Percentiles rank a stretch among this genome's conserved stretches.
Conservation (phyloP, 2,797 vertebrate species). For the Hipposideros larvatus region DNA sequence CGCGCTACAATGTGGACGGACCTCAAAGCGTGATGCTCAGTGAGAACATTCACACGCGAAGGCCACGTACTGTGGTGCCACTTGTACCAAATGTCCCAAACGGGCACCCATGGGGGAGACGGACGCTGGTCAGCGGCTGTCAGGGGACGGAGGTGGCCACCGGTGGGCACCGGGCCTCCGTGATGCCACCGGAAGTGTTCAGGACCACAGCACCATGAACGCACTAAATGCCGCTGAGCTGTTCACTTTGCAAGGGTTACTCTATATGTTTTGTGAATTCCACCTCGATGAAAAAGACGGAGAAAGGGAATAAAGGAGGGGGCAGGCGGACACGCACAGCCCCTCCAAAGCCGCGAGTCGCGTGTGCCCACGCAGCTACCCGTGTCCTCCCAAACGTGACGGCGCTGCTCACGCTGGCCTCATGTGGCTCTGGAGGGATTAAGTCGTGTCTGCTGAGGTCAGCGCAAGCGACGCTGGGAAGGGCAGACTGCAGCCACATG, state of each 20-base stretch:
- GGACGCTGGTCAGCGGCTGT: fast-evolving
- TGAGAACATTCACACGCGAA: fast-evolving
- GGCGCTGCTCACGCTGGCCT: constrained; percentile 26
- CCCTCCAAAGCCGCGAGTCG: fast-evolving
- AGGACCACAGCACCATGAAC: fast-evolving
- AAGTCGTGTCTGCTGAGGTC: constrained; percentile 89
- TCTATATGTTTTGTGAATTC: fast-evolving
- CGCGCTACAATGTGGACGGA: fast-evolving
- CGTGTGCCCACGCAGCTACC: fast-evolving
- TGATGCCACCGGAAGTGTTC: fast-evolving
- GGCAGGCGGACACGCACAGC: fast-evolving
- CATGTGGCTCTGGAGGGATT: constrained; percentile 83
- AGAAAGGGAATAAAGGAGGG: too few relatives aligned
- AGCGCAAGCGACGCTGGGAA: constrained; percentile 93
- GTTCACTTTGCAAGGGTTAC: background rate
- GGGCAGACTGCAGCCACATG: constrained; percentile 89
- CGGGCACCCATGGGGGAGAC: background rate
- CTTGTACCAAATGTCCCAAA: fast-evolving
- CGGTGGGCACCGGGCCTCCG: fast-evolving
- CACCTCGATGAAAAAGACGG: fast-evolving
- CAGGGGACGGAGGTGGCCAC: fast-evolving
- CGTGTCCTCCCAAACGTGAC: constrained; percentile 63
- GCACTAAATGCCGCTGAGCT: fast-evolving
- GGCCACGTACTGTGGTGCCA: fast-evolving
- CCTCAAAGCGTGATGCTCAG: fast-evolving